phyloP scores from a whole-genome alignment of 2,888 invertebrate species.

The Bimastos eiseni region DNA sequence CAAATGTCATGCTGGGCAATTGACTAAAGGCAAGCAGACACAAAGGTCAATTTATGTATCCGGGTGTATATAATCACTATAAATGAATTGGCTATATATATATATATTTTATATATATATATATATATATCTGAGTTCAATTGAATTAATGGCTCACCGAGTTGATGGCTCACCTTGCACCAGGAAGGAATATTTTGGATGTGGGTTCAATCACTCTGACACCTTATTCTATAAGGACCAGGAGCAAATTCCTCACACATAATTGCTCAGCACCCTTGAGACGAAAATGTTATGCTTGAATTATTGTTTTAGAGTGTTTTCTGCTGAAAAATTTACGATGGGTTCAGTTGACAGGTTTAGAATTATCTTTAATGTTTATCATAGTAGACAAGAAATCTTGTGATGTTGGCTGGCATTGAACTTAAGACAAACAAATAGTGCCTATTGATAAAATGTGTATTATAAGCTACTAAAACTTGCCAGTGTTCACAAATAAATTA shows the following conservation, averaged over 20 bases:
- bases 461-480: not conserved
- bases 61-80: too few species aligned
- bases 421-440: not conserved
- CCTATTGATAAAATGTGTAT: not conserved
- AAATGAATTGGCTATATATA: too few species aligned
- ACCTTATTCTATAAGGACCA: too few species aligned
- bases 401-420: not conserved
- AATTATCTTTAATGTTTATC: not conserved
- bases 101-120: too few species aligned
- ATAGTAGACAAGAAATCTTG: not conserved
- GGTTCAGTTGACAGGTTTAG: not conserved
- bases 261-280: not conserved
- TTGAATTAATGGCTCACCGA: too few species aligned
- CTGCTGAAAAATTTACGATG: not conserved
- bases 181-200: too few species aligned
- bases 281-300: too few species aligned
- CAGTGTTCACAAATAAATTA: too few species aligned
- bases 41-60: not conserved
- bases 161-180: too few species aligned
- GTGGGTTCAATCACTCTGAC: not conserved
- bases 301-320: not conserved
- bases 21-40: not conserved
- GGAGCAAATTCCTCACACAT: not conserved
- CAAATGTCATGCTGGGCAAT: not conserved
- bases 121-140: too few species aligned